Conservation (phyloP, 2,113 vertebrate species). For the Zosterops japonicus region DNA sequence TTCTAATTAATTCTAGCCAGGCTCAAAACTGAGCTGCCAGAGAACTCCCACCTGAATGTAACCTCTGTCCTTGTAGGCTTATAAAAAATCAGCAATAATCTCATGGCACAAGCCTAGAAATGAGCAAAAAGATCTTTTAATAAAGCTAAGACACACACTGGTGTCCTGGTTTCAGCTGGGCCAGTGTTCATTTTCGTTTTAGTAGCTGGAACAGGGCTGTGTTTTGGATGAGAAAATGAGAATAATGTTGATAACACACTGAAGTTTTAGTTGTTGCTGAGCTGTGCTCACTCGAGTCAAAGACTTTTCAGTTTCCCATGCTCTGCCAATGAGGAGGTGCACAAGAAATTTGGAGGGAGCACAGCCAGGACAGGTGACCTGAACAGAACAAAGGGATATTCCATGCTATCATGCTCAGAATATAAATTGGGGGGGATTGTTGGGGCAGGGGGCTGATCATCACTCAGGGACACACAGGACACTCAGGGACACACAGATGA, state of each 20-base stretch:
- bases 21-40: neutral
- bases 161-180: neutral
- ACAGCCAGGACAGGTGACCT: neutral
- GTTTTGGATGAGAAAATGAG: neutral
- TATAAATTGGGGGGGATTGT: neutral
- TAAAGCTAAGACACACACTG: neutral
- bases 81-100: neutral
- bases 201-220: neutral
- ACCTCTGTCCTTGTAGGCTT: neutral
- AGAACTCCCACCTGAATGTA: neutral
- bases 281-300: neutral
- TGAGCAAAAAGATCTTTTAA: neutral
- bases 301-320: neutral
- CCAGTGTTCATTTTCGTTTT: neutral
- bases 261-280: neutral
- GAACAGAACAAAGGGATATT: neutral
- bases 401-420: neutral
- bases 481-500: no score
- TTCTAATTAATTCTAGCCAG: neutral
- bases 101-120: neutral
- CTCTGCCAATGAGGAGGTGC: neutral
- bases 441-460: neutral
- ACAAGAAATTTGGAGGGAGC: neutral
- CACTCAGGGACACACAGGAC: neutral
- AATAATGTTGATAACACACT: neutral